Base-by-base conservation (phyloP, 2,888 invertebrate species). In the Stenchaetothrips biformis region DNA sequence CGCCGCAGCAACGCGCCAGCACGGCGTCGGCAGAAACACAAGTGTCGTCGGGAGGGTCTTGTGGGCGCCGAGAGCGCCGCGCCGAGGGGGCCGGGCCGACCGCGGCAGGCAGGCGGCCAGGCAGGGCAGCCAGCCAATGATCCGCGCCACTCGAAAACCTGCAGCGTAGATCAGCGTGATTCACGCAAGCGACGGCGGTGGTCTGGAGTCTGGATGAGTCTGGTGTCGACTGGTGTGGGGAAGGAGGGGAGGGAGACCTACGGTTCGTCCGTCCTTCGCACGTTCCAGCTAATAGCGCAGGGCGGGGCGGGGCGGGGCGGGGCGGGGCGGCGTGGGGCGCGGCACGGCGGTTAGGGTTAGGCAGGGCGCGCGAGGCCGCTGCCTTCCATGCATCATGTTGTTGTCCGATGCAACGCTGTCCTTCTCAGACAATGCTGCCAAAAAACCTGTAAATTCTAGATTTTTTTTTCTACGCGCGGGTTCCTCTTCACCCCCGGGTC, bases 221-320 rank as follows among this genome's bases (percentile, higher is more conserved):
- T 13, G 53, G 53, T 8, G 16, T 0, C 53, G 53, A 8, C 4
- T 4, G 53, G 53, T 6, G 18, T 6, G 13, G 53, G 67, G 9
- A 21, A 67, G 67, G 67, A 8, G 81, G 83, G 82, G 78, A 82
- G 81, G 79, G 84, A 82, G 84, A 84, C 84, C 82, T 83, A 85
- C 82, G 78, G 21, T 48, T 78, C 77, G 53, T 48, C 16, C 81
- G 80, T 80, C 81, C 82, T 80, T 83, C 82, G 83, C 82, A 82
- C 81, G 83, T 83, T 83, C 83, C 83, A 83, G 83, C 83, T 74
- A 74, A 74, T 74, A 74, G 67, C 25, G 8, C 11, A 11, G 67
- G 21, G 25, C 67, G 25, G 7, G 59, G 0, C 59, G 53, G 53
- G 53, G 6, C 49, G 49, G 49, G 49, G 49, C 49, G 49, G 49